Evolutionary conservation across 2,888 invertebrate species (phyloP).

Genomic region (Oscheius sp.): DNA sequence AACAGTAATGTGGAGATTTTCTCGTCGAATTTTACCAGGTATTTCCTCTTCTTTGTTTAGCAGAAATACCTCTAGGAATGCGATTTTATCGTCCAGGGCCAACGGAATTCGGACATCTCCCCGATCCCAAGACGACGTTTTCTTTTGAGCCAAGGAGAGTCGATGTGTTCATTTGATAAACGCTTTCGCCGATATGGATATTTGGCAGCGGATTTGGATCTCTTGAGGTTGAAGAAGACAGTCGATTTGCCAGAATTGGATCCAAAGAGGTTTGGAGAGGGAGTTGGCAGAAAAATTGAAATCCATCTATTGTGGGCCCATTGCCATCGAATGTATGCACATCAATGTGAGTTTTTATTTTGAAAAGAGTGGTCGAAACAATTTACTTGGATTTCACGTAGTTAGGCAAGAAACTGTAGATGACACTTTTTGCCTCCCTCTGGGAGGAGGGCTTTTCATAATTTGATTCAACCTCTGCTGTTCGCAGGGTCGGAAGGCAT

Average conservation of each 20-base stretch:
- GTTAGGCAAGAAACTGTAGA: too few relatives aligned
- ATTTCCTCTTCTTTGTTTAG: too few relatives aligned
- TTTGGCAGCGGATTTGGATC: constrained; percentile 64
- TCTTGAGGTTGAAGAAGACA: constrained; percentile 53
- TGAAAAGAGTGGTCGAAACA: too few relatives aligned
- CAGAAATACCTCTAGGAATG: too few relatives aligned
- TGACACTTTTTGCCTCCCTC: too few relatives aligned
- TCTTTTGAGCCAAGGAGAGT: constrained; percentile 44
- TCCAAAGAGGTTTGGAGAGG: constrained; percentile 57
- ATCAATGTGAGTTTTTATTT: constrained; percentile 55
- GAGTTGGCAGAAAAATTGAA: constrained; percentile 52
- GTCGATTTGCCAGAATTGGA: constrained; percentile 60
- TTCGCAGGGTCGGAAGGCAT: too few relatives aligned
- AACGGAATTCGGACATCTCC: constrained; percentile 53
- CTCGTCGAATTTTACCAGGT: too few relatives aligned
- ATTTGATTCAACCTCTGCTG: too few relatives aligned
- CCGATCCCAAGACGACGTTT: constrained; percentile 47
- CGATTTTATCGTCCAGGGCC: constrained; percentile 47
- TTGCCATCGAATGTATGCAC: constrained; percentile 68
- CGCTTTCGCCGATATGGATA: constrained; percentile 67
- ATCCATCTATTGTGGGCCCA: constrained; percentile 60
- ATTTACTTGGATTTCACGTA: too few relatives aligned
- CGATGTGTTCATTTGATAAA: too few relatives aligned
- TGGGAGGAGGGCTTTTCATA: too few relatives aligned
- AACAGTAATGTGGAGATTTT: too few relatives aligned